phyloP scores from a whole-genome alignment of 2,797 vertebrate genomes.

The Oreortyx pictus region DNA sequence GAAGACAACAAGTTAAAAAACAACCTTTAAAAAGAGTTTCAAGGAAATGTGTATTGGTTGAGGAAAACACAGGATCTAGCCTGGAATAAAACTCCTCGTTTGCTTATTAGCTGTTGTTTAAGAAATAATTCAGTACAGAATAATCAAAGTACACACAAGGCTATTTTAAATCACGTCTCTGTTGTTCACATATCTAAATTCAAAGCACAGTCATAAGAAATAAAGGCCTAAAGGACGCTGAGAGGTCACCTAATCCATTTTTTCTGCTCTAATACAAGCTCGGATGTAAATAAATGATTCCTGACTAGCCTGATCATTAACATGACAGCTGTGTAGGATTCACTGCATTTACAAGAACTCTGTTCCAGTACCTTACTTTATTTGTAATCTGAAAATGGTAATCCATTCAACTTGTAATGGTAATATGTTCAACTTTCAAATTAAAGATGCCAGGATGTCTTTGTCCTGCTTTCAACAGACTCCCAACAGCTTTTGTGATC shows the following conservation, averaged over 20 bases:
- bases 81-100: background rate
- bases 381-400: background rate
- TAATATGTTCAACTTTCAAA: background rate
- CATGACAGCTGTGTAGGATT: background rate
- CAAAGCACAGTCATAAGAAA: background rate
- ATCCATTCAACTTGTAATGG: background rate
- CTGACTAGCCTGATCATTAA: background rate
- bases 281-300: background rate
- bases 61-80: background rate
- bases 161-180: background rate
- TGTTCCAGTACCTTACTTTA: background rate
- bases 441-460: background rate
- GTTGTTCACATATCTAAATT: background rate
- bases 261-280: background rate
- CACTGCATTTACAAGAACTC: background rate
- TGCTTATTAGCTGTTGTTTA: background rate
- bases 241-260: background rate
- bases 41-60: background rate
- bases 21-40: background rate
- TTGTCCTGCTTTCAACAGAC: background rate
- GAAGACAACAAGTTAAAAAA: background rate
- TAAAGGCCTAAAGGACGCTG: background rate
- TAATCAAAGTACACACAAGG: background rate
- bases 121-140: background rate
- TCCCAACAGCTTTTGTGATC: background rate